These are phyloP conservation scores for Discoglossus pictus DNA, from an alignment of 2,797 vertebrate species.

Conservation along the genomic window DNA sequence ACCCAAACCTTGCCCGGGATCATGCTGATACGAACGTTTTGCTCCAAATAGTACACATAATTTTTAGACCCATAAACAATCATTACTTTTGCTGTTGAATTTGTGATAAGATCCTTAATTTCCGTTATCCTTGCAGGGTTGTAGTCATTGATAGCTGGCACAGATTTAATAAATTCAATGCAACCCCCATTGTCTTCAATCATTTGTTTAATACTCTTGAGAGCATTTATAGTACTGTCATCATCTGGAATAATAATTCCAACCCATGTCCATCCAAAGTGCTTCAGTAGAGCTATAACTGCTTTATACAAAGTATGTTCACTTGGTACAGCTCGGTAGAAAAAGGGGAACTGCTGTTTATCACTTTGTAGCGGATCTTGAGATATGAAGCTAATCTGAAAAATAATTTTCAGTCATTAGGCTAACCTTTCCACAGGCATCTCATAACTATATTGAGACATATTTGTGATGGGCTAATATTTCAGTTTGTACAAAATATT, in stretches of 20 bases:
- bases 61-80: constrained; percentile 43
- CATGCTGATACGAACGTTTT: constrained; percentile 16
- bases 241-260: constrained; percentile 38
- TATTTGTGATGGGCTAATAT: no score
- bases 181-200: constrained; percentile 35
- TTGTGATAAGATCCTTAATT: constrained; percentile 15
- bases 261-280: constrained; percentile 40
- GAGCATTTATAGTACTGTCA: constrained; percentile 33
- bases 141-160: constrained; percentile 37
- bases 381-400: constrained; percentile 35
- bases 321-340: constrained; percentile 38
- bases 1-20: constrained; percentile 45
- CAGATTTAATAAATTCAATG: constrained; percentile 36
- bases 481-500: no score
- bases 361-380: constrained; percentile 41
- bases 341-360: constrained; percentile 30
- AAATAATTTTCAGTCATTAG: background rate
- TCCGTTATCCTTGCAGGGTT: constrained; percentile 20
- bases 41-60: constrained; percentile 38
- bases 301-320: constrained; percentile 33
- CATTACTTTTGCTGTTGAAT: constrained; percentile 29
- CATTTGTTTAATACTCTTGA: constrained; percentile 37
- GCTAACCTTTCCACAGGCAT: no score
- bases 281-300: constrained; percentile 26
- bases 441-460: no score